phyloP scores from a whole-genome alignment of 2,888 invertebrate species.

The Nomada lathburiana region DNA sequence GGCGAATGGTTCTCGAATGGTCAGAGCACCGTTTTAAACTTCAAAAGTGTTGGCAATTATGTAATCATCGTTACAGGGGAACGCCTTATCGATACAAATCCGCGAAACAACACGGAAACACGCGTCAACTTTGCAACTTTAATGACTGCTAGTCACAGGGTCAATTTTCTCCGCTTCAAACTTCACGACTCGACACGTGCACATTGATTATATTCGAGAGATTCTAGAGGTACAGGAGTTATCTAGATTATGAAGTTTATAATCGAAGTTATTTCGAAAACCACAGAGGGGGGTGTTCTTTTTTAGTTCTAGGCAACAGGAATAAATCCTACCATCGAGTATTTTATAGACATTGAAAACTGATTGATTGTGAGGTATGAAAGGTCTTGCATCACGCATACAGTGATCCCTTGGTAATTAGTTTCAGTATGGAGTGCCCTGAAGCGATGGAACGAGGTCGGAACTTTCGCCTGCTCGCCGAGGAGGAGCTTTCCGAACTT shows the following conservation, averaged over 20 bases:
- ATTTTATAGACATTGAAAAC: slow-evolving; percentile 4
- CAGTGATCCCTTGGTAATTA: slow-evolving; percentile 64
- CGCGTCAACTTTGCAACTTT: background rate
- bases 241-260: too few species aligned
- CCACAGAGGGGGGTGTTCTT: too few species aligned
- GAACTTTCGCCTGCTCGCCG: slow-evolving; percentile 94
- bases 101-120: background rate
- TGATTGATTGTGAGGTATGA: background rate
- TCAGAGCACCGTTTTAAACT: slow-evolving; percentile 27
- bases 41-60: slow-evolving; percentile 42
- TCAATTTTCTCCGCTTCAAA: background rate
- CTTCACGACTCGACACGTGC: background rate
- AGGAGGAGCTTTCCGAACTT: slow-evolving; percentile 93
- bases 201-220: background rate
- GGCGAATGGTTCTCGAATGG: background rate
- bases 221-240: too few species aligned
- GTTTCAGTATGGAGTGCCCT: slow-evolving; percentile 82
- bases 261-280: too few species aligned
- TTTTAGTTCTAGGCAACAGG: too few species aligned
- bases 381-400: slow-evolving; percentile 27
- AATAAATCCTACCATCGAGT: background rate
- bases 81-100: background rate
- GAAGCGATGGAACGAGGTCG: slow-evolving; percentile 83
- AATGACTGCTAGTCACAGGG: slow-evolving; percentile 11
- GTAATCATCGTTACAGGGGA: slow-evolving; percentile 19